A percentile compares a stretch with the other conserved stretches of the same genome.
These are phyloP conservation scores for Thymelicus lineola DNA, from an alignment of 2,888 invertebrate genomes.

Conservation along the genomic window DNA sequence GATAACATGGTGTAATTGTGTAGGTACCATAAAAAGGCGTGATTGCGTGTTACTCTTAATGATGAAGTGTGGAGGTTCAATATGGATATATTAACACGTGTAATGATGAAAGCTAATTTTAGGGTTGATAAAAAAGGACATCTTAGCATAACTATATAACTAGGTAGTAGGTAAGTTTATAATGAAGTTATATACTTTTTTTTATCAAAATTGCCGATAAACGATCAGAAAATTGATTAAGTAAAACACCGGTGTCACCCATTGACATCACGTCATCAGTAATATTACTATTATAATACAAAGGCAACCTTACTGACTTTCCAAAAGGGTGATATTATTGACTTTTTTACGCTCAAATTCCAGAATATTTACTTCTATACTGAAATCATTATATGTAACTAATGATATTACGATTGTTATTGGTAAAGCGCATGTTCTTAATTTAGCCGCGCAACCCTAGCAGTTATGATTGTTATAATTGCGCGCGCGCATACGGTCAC, in stretches of 20 bases:
- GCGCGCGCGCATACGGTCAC: constrained; percentile 58
- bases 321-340: no score
- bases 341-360: no score
- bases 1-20: not conserved
- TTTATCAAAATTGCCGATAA: no score
- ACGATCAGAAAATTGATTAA: no score
- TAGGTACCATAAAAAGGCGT: not conserved
- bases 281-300: no score
- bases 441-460: constrained; percentile 36
- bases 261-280: no score
- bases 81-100: not conserved
- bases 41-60: not conserved
- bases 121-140: not conserved
- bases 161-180: no score
- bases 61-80: not conserved
- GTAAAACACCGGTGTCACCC: no score
- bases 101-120: not conserved
- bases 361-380: no score
- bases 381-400: not conserved
- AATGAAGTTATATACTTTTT: no score
- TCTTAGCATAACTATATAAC: not conserved
- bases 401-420: not conserved
- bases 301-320: no score
- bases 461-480: constrained; percentile 58
- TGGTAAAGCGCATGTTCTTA: constrained; percentile 16